Base-by-base conservation (phyloP, 2,888 invertebrate genomes). In the Stenchaetothrips biformis region DNA sequence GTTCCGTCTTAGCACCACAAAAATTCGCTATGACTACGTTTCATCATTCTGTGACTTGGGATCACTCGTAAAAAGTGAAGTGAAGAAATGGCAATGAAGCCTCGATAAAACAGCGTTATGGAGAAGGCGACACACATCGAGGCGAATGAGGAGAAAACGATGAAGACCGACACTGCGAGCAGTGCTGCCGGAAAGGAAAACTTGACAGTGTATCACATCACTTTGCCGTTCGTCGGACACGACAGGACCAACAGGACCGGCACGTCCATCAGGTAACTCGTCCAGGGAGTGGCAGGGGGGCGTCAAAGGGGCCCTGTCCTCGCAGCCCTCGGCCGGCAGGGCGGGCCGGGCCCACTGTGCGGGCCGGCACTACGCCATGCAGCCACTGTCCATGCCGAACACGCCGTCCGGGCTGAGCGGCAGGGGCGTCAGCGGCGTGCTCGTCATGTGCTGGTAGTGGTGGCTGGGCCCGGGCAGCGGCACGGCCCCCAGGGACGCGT, bases 311-410 rank as follows among this genome's bases (percentile, higher is more conserved):
- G 18, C 13, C 59, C 59, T 7, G 13, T 59, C 13, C 18, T 59
- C 59, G 13, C 18, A 13, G 16, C 13, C 18, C 59, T 59, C 6
- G 59, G 9, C 59, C 59, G 13, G 13, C 59, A 13, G 18, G 16
- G 59, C 13, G 13, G 59, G 53, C 4, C 49, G 49, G 8, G 49
- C 8, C 8, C 13, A 7, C 49, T 13, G 49, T 49, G 49, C n/a
- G 25, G 67, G 9, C 21, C 67, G 7, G 25, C 67, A n/a, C 67
- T 74, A 74, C 67, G 67, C 67, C 67, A 74, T 74, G 67, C 67
- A 74, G 67, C 67, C 67, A 74, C 67, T 74, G 67, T 74, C 67
- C 67, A 74, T 74, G 67, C 67, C 67, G 67, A 74, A 74, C 21
- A 74, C 13, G 67, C 25, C 25, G 25, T 74, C 67, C 67, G 67